Evolutionary conservation across 2,797 vertebrate genomes (phyloP), one percentile per base, ranked within the genome.

Genomic region (Pseudochaenichthys georgianus): DNA sequence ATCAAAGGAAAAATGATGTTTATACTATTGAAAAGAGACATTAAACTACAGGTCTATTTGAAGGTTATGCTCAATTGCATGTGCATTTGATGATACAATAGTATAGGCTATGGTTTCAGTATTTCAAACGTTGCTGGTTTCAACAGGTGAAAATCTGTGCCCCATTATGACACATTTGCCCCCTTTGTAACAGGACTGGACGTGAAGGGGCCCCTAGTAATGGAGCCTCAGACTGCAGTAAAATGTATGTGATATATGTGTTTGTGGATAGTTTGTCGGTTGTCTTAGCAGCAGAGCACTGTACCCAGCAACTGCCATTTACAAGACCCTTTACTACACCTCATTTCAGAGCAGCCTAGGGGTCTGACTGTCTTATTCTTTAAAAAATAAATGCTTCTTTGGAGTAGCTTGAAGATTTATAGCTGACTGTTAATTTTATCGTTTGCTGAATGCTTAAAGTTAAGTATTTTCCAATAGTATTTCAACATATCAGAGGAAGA

Each of bases 201-300:
- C 50, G n/a, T 60, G 53, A 58, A 53, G 23, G 28, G 57, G 46
- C 5, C 23, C 59, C 15, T 17, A n/a, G 45, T 48, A 16, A 23
- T 68, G 28, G 15, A 59, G 43, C 28, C 34, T 64, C 31, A 54
- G 34, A 43, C 63, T 59, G 62, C 3, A 13, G 60, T 83, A 74
- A 83, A 85, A 55, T 70, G 62, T 59, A 43, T 48, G 71, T 65
- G 52, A 72, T 81, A 7, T 73, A 38, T 21, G 45, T 63, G 51
- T 60, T 65, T 23, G 71, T 46, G 52, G 42, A 19, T 28, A 65
- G 51, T 77, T 64, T 75, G 52, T 64, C 57, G 74, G 88, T 84
- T 87, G 87, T 87, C 87, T 79, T 89, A 69, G 83, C 68, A 87
- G 84, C 84, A 59, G 46, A 67, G 23, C 45, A 64, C 52, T 75